phyloP scores from a whole-genome alignment of 2,888 invertebrate species.

The Flexamia atlantica region DNA sequence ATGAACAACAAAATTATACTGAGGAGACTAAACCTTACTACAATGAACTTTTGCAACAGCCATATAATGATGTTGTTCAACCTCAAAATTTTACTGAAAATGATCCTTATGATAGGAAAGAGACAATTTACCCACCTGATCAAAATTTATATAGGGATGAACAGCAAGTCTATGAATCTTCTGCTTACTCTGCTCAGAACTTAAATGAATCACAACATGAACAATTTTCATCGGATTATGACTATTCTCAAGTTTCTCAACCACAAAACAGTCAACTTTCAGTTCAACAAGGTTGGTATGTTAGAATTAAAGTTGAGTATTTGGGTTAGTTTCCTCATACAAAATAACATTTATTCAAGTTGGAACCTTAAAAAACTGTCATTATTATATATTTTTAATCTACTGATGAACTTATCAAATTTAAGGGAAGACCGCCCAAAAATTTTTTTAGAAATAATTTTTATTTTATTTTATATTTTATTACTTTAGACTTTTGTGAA shows the following conservation, averaged over 20 bases:
- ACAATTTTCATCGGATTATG: neutral
- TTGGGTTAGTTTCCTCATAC: too few relatives aligned
- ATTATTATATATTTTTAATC: too few relatives aligned
- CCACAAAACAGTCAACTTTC: neutral
- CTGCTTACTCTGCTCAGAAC: neutral
- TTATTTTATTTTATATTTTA: too few relatives aligned
- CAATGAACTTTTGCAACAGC: conserved; percentile 3
- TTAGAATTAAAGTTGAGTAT: too few relatives aligned
- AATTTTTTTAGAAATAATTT: too few relatives aligned
- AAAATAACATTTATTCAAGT: too few relatives aligned
- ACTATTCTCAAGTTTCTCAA: neutral
- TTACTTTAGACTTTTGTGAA: too few relatives aligned
- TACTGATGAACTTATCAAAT: too few relatives aligned
- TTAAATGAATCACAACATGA: neutral
- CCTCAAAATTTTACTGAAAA: neutral
- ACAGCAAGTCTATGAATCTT: neutral
- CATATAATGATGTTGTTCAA: neutral
- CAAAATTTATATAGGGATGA: neutral
- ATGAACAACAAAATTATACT: neutral
- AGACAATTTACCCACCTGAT: neutral
- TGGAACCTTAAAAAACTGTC: too few relatives aligned
- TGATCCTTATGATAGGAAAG: neutral
- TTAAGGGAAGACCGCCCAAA: too few relatives aligned
- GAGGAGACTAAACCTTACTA: conserved; percentile 17
- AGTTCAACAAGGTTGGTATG: neutral